phyloP scores from a whole-genome alignment of 2,113 vertebrate species.

The Gymnarchus niloticus region DNA sequence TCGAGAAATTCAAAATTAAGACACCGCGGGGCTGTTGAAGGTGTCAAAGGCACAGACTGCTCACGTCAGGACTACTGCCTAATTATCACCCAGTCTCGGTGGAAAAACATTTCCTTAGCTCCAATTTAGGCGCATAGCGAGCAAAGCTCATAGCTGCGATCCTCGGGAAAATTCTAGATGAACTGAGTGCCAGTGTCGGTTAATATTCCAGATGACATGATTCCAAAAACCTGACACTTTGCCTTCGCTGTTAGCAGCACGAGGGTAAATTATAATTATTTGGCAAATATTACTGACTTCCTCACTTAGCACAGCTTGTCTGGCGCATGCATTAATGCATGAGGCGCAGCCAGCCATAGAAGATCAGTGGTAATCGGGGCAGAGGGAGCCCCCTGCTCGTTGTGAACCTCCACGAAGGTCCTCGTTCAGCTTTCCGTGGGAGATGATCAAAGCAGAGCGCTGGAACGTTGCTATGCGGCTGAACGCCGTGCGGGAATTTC shows the following conservation, averaged over 20 bases:
- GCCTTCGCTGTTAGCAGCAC: neutral
- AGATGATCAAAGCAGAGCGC: constrained; percentile 10
- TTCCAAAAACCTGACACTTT: neutral
- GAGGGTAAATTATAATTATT: neutral
- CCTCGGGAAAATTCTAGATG: neutral
- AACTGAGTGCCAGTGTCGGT: neutral
- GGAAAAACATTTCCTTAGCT: neutral
- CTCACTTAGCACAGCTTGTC: neutral
- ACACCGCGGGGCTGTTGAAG: neutral
- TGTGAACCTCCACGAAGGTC: neutral
- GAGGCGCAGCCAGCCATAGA: neutral
- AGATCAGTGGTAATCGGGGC: neutral
- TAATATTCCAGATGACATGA: neutral
- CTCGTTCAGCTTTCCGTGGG: neutral
- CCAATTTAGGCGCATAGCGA: neutral
- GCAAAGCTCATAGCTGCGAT: neutral
- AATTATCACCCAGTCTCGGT: neutral
- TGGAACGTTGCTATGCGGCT: neutral
- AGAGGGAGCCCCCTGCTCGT: neutral
- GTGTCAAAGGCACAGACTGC: neutral
- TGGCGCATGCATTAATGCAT: constrained; percentile 4
- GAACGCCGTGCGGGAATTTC: neutral
- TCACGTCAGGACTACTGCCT: neutral
- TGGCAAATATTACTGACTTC: neutral
- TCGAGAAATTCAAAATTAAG: neutral